These are phyloP conservation scores for Pitangus sulphuratus DNA, from an alignment of 2,797 vertebrate species.

Conservation along the genomic window DNA sequence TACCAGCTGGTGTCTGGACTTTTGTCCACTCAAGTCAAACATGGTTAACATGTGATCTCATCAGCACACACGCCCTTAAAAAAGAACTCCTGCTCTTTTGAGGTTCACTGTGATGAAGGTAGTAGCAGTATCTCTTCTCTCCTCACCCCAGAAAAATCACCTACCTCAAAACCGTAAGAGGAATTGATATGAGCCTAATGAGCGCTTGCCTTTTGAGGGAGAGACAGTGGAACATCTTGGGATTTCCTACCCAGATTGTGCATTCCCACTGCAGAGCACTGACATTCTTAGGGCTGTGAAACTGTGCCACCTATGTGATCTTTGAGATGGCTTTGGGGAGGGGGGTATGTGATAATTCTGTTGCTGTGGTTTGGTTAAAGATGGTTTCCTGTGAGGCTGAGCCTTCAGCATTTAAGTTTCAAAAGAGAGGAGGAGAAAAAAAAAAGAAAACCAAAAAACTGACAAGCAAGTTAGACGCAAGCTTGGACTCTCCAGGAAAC, in stretches of 20 bases:
- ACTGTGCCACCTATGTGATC: slow-evolving; percentile 43
- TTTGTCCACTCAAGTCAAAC: background rate
- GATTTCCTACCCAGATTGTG: slow-evolving; percentile 9
- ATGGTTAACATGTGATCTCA: rapidly evolving
- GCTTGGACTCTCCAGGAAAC: slow-evolving; percentile 65
- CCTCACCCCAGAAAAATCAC: background rate
- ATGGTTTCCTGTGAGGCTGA: slow-evolving; percentile 50
- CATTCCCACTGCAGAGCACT: slow-evolving; percentile 34
- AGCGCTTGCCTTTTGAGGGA: background rate
- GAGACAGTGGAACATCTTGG: slow-evolving; percentile 1
- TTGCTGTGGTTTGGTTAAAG: slow-evolving; percentile 26
- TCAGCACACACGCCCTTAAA: background rate
- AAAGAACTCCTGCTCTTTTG: background rate
- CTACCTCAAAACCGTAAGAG: background rate
- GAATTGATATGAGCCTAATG: background rate
- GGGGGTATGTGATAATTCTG: background rate
- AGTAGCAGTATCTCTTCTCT: background rate
- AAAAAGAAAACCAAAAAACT: background rate
- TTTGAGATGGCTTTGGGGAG: slow-evolving; percentile 4
- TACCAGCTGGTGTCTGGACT: background rate
- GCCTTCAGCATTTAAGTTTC: background rate
- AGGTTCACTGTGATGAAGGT: background rate
- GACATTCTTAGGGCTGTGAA: slow-evolving; percentile 18
- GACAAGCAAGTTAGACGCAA: slow-evolving; percentile 18
- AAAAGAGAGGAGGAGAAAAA: background rate